Evolutionary conservation across 2,113 vertebrate genomes (phyloP), one percentile per base, ranked within the genome.

Genomic region (Hemiscyllium ocellatum): DNA sequence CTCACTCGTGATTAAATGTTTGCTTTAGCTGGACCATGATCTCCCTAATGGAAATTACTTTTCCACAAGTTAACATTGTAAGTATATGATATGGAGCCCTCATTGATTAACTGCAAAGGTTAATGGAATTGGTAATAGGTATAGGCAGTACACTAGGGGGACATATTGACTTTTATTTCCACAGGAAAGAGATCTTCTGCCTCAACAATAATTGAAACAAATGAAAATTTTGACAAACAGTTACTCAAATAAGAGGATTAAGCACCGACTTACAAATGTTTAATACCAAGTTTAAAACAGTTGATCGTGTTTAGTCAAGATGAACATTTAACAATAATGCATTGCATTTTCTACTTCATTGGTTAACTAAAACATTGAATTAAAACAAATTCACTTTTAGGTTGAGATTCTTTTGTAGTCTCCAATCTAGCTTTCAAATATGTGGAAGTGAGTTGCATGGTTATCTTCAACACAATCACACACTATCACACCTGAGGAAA

Each of bases 41-140:
- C 19, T 37, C 15, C 65, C 61, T 66, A 20, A 93, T 93, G 89
- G 61, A 93, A 93, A 66, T 66, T 93, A 93, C 89, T 93, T 93
- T 93, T 66, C 89, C n/a, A 6, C n/a, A 93, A 66, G 61, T 93
- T 93, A 93, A 68, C 89, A 37, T 93, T 93, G n/a, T 66, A 91
- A 91, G 87, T 91, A 66, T 66, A 93, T 93, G 66, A 93, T 93
- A 66, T 93, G 89, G 33, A 68, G 89, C n/a, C 4, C 20, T 93
- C 89, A 66, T 42, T 93, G 89, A 93, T 93, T 37, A 93, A n/a
- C 65, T 68, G 33, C 33, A 93, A 93, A 93, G 61, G 61, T 68
- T 93, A 68, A 93, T 93, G 61, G 89, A 93, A 93, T n/a, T 66
- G 61, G 61, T 93, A 66, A 93, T 37, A 65, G 66, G 61, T 68